A percentile compares a stretch with the other conserved stretches of the same genome.
Evolutionary conservation across 2,888 invertebrate genomes (phyloP).

Genomic region (Metopia argyrocephala): DNA sequence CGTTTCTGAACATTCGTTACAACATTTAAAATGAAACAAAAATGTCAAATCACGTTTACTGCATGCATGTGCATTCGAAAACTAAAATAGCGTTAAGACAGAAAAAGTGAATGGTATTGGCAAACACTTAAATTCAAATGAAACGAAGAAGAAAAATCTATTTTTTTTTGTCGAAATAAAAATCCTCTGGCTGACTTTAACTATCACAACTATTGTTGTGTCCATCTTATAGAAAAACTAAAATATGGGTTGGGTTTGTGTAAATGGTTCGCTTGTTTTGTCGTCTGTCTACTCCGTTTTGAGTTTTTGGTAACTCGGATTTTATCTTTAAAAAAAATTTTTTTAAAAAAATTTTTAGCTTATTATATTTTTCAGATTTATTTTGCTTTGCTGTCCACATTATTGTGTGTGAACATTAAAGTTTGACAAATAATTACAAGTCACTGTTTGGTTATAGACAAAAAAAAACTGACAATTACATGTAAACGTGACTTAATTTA

Average conservation of each 20-base stretch:
- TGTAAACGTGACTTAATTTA: conserved; percentile 51
- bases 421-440: conserved; percentile 56
- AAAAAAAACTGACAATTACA: not conserved
- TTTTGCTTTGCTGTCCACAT: conserved; percentile 43
- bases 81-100: not conserved
- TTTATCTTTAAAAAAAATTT: conserved; percentile 12
- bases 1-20: not conserved
- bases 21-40: not conserved
- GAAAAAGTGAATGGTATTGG: conserved; percentile 58
- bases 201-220: conserved; percentile 50
- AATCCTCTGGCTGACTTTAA: conserved; percentile 44
- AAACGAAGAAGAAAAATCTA: conserved; percentile 7
- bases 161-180: not conserved
- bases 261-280: not conserved
- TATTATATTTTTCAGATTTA: not conserved
- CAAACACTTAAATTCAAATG: conserved; percentile 27
- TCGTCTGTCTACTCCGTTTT: conserved; percentile 1
- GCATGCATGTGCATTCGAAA: not conserved
- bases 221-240: conserved; percentile 48
- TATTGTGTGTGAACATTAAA: conserved; percentile 45
- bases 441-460: conserved; percentile 21
- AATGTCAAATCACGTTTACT: conserved; percentile 22
- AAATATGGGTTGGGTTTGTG: conserved; percentile 12
- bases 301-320: conserved; percentile 29
- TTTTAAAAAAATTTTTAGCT: not conserved